phyloP scores from a whole-genome alignment of 2,113 vertebrate species.

The zebrafish (Danio rerio) region DNA sequence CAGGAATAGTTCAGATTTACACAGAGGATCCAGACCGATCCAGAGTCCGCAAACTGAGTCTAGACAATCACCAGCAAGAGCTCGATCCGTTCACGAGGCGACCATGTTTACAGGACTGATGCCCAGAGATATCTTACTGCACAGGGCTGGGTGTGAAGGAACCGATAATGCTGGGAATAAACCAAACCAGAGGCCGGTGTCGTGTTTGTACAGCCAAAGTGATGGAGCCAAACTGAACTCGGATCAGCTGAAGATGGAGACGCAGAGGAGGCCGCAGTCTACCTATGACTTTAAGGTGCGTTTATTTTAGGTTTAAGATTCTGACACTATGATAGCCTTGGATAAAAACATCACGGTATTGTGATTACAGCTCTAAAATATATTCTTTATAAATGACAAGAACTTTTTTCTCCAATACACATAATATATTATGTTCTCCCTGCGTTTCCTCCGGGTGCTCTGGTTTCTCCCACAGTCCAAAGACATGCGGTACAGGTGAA shows the following conservation, averaged over 20 bases:
- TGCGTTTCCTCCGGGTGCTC: no score
- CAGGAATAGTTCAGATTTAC: constrained; percentile 81
- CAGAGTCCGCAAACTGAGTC: constrained; percentile 76
- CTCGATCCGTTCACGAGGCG: constrained; percentile 79
- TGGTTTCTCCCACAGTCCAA: no score
- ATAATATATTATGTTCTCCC: no score
- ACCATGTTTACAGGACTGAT: constrained; percentile 19
- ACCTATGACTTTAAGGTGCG: constrained; percentile 67
- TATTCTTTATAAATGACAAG: no score
- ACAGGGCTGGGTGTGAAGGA: neutral
- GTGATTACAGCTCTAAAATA: no score
- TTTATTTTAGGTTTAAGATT: neutral
- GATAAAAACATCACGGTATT: no score
- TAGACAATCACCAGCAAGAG: constrained; percentile 73
- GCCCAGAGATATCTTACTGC: constrained; percentile 44
- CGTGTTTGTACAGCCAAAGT: constrained; percentile 69
- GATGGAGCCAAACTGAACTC: constrained; percentile 60
- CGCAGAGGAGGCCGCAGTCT: constrained; percentile 63
- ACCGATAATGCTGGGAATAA: constrained; percentile 46
- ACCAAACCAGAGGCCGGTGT: constrained; percentile 73
- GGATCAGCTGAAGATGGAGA: constrained; percentile 56
- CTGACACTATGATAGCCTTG: no score
- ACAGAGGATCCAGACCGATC: constrained; percentile 73
- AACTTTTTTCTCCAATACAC: no score
- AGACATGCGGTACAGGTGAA: no score